Evolutionary conservation across 2,888 invertebrate genomes (phyloP), one percentile per base, ranked within the genome.

Genomic region (Creontiades dilutus): DNA sequence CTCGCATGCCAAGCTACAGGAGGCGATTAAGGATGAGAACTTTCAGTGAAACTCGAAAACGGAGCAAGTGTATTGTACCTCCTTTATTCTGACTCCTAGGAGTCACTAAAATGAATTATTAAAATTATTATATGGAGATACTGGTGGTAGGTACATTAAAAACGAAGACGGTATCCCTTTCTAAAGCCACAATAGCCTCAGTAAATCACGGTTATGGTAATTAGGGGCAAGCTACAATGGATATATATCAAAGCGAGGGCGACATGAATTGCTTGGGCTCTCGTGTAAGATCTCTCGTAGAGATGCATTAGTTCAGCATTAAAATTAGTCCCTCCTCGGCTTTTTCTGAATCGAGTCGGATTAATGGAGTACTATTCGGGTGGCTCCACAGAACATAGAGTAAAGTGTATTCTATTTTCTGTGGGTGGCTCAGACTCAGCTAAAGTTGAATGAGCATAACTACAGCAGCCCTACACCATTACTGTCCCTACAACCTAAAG

Each of bases 191-290:
- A 68, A 68, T 68, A 68, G 68, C 68, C 68, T 68, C 19, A 52
- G 82, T 82, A 82, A 82, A 82, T 82, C 82, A 52, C 82, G 52
- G 82, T 82, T 82, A 82, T 82, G 82, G 82, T 82, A 82, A 82
- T 82, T 82, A 82, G 52, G 80, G 68, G 68, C 68, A 13, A 52
- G 82, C 13, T 82, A 82, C 82, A 82, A 82, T 82, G 82, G 82
- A 48, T 82, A 82, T 82, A 82, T 46, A 46, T 80, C 80, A 80
- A 80, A 46, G 23, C 52, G 52, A 52, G 82, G 47, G 82, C 68
- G 68, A 68, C 68, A 68, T 68, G 68, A 68, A 68, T 68, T 68
- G 68, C 68, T 68, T 23, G 12, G 68, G 68, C 12, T 19, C 68
- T 57, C 68, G 3, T 27, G 23, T 61, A 68, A 68, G 68, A 68